Conservation (phyloP, 2,113 vertebrate species). For the Terrapene triunguis region DNA sequence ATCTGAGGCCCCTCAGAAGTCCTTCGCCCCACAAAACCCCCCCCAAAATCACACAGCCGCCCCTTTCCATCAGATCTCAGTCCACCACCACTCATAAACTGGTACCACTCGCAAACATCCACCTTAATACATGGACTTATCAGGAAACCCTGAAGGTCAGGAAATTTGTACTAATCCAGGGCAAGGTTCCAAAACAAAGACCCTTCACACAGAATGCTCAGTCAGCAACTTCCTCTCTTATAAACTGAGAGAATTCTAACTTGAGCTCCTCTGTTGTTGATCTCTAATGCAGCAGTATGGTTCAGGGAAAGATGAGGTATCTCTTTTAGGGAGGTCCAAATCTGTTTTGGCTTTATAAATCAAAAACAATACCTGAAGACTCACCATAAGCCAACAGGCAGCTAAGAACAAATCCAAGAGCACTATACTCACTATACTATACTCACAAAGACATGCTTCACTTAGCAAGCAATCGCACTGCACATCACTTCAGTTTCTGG, state of each 20-base stretch:
- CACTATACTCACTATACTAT: not conserved
- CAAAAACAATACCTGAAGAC: not conserved
- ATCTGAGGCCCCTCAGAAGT: not conserved
- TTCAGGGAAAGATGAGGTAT: not conserved
- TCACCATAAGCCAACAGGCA: not conserved
- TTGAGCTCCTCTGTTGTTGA: not conserved
- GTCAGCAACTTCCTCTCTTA: not conserved
- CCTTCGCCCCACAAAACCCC: not conserved
- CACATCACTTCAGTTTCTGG: not conserved
- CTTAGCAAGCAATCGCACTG: not conserved
- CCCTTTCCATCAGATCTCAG: not conserved
- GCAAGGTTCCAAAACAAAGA: not conserved
- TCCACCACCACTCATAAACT: not conserved
- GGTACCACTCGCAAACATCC: accelerated
- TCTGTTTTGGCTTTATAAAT: not conserved
- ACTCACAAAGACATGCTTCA: not conserved
- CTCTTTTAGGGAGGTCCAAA: not conserved
- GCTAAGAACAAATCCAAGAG: not conserved
- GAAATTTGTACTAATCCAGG: not conserved
- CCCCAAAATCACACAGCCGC: not conserved
- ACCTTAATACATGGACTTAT: not conserved
- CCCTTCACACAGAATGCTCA: not conserved
- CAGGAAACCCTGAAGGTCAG: not conserved
- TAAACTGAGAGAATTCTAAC: not conserved
- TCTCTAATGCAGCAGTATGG: not conserved